Evolutionary conservation across 2,888 invertebrate species (phyloP), one percentile per base, ranked within the genome.

Genomic region (Sesamia inferens): DNA sequence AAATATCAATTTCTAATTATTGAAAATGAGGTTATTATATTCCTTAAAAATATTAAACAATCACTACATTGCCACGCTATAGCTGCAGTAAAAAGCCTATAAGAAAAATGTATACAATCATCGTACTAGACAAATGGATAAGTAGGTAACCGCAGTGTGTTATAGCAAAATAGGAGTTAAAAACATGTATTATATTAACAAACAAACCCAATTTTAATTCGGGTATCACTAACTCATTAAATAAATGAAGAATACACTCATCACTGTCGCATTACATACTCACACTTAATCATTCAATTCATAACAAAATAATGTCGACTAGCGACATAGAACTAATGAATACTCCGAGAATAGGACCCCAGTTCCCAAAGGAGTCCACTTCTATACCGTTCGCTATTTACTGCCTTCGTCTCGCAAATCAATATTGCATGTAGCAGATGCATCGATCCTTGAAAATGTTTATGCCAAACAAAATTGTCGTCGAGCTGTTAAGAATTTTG

Each of bases 371-470:
- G 93, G 94, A 93, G 88, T 93, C 91, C 85, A 93, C 90, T 93
- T 90, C 90, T 91, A 92, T 93, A 93, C 90, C 88, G 89, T 92
- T 91, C 90, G 89, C 93, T 94, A 93, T 94, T 93, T 94, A 94
- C 93, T 90, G 92, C 92, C 89, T 89, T 90, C 90, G 91, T 89
- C 90, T 91, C 87, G 87, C 91, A 88, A 95, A 95, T 95, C 95
- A 94, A 95, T 94, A 94, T 90, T 88, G 90, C 90, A 89, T 89
- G 91, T 91, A 91, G 91, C 92, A 91, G 92, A 92, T 92, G 94
- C 91, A 91, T 86, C 83, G 89, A 88, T 82, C 82, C 87, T 86
- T 85, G 85, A 86, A 88, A 90, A 89, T 88, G 91, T 90, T 87
- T 87, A 87, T 87, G 81, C 78, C 83, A 88, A 90, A 90, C 87